Evolutionary conservation across 2,888 invertebrate genomes (phyloP), one percentile per base, ranked within the genome.

Genomic region (Metopia argyrocephala): DNA sequence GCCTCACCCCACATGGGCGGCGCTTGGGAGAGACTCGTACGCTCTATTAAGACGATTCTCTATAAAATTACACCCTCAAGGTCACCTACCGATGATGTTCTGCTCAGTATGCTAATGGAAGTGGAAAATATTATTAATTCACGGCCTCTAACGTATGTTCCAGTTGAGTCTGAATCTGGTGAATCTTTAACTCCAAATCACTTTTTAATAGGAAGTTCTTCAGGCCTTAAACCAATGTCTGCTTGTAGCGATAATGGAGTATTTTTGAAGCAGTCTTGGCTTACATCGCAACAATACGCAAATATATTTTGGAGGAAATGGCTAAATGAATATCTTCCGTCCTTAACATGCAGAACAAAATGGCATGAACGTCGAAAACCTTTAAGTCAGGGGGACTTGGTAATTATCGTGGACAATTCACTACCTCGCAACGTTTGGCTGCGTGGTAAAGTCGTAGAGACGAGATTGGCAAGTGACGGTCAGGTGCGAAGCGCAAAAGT

Each of bases 141-240:
- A 6, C n/a, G 84, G 3, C 50, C 20, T 20, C 2, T 20, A 20
- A 2, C 21, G 20, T 50, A 50, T 20, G 5, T 50, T 20, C 50
- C 50, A 20, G 20, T 50, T n/a, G 50, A 50, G 7, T 18, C 7
- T 7, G 21, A 50, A 50, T 20, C 83, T 73, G 70, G 65, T 20
- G 78, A 83, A 71, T 78, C 83, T 0, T 61, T 85, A 20, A 85
- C 86, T 6, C 84, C 85, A 0, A 86, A 85, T 50, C 84, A 86
- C 69, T 83, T 85, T 65, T 65, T 85, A 45, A 25, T 79, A 54
- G 78, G 80, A n/a, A 56, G 59, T 15, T 79, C 81, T 31, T 73
- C 20, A 56, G 79, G 79, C n/a, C 48, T 57, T 48, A 79, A 78
- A 56, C 78, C 73, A 9, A 54, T 75, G 31, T 31, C 57, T 28